Conservation (phyloP, 1,140 invertebrate genomes). For the Drosophila ogumai region DNA sequence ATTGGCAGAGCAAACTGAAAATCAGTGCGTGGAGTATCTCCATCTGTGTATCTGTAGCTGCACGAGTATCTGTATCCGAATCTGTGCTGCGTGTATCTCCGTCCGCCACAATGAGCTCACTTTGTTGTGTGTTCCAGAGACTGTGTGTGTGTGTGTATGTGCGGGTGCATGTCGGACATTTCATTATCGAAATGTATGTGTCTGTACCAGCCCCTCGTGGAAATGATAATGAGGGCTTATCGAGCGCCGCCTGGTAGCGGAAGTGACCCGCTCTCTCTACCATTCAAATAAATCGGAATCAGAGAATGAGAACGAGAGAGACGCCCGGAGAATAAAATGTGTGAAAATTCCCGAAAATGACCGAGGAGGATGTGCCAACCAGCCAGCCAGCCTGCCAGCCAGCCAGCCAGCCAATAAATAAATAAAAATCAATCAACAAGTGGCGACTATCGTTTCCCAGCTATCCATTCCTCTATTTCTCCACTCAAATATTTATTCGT, state of each 20-base stretch:
- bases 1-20: conserved; percentile 69
- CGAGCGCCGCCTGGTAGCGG: conserved; percentile 22
- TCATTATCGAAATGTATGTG: conserved; percentile 69
- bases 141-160: conserved; percentile 40
- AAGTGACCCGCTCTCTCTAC: conserved; percentile 38
- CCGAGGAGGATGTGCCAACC: background rate
- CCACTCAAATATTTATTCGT: background rate
- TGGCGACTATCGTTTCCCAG: conserved; percentile 30
- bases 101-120: conserved; percentile 73
- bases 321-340: conserved; percentile 12
- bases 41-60: conserved; percentile 49
- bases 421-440: conserved; percentile 79
- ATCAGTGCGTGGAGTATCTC: conserved; percentile 74
- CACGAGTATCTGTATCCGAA: conserved; percentile 31
- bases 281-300: conserved; percentile 42
- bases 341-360: conserved; percentile 25
- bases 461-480: background rate
- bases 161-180: conserved; percentile 78
- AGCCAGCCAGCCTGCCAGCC: conserved; percentile 6
- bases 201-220: conserved; percentile 14
- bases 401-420: conserved; percentile 42
- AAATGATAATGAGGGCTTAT: conserved; percentile 82
- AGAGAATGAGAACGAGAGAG: background rate
- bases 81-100: conserved; percentile 44
- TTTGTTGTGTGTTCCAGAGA: conserved; percentile 33